Evolutionary conservation across 2,888 invertebrate species (phyloP), one percentile per base, ranked within the genome.

Genomic region (Parnassius apollo): DNA sequence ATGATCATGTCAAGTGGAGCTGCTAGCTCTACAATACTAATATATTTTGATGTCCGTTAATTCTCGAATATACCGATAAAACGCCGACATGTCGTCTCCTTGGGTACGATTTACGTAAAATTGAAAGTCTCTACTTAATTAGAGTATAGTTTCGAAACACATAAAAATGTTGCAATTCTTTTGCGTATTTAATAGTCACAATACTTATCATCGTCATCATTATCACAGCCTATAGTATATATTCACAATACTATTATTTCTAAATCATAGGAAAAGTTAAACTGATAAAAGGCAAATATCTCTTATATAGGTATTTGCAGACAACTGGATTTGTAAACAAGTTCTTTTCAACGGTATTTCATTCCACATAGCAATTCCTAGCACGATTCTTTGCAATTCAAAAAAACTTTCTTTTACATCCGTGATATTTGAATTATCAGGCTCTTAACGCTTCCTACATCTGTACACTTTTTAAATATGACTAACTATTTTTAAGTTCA

Each of bases 81-180:
- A 75, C 75, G 65, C 72, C 72, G 72, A 72, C 70, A 65, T 50
- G 50, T 62, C 54, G 66, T 76, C 77, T 81, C 78, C 77, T 72
- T 65, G 71, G 71, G 65, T 73, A 70, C 71, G 73, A 72, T 81
- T 83, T 82, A 67, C 81, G 80, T 73, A 81, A 78, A 75, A 53
- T 64, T 52, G 56, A 66, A 70, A 68, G 75, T 81, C 82, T 11
- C n/a, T 49, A 82, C 80, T 78, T 12, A 53, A 13, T 22, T 13
- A 46, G 25, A 76, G 53, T 67, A 10, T 48, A 48, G n/a, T 76
- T 78, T 67, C 72, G 61, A 68, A 77, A 76, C 52, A 56, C 18
- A 9, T 48, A 2, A 48, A 49, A 57, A 35, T 48, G 12, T 55
- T 55, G 1, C 7, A 44, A 45, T 18, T 13, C 2, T 42, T 22